Evolutionary conservation across 2,113 vertebrate species (phyloP), one percentile per base, ranked within the genome.

Genomic region (Sclerurus mexicanus): DNA sequence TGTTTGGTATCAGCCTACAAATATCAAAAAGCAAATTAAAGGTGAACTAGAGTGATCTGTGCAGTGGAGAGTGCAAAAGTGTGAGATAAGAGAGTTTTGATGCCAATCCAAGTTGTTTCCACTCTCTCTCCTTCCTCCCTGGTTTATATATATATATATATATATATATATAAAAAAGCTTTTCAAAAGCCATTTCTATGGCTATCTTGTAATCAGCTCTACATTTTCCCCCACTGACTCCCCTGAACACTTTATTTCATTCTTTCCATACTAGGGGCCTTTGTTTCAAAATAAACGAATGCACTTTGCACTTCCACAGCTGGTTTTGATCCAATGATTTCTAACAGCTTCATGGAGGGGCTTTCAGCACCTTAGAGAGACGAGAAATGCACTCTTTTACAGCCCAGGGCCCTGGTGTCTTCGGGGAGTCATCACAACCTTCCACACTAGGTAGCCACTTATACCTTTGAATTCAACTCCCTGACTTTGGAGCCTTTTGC

Each of bases 1-100:
- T 76, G 88, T 97, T 97, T 93, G 86, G 89, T 97, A 84, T 98
- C 98, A 96, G 83, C 87, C 92, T 82, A 63, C 86, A 85, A 73
- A 25, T 33, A 91, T 91, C 96, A 96, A 49, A 97, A 98, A 96
- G 96, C 93, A 97, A 97, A 96, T 96, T 96, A 98, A 96, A 98
- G 96, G 97, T 97, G 96, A 98, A 92, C 73, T 18, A 35, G 87
- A 93, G 91, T 66, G 93, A 90, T 93, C 68, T 90, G 90, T 78
- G 73, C 80, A 72, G 47, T 83, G 68, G 68, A 90, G 89, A 93
- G 90, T 77, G 78, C 59, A 78, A 73, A 83, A 92, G 84, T 63
- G 49, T 87, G 62, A 64, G 90, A 87, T 71, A 90, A 91, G 91
- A 79, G 35, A 24, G 64, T 50, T 85, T 31, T 79, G 93, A 83